phyloP scores from a whole-genome alignment of 2,797 vertebrate genomes.

The Cyprinella venusta region DNA sequence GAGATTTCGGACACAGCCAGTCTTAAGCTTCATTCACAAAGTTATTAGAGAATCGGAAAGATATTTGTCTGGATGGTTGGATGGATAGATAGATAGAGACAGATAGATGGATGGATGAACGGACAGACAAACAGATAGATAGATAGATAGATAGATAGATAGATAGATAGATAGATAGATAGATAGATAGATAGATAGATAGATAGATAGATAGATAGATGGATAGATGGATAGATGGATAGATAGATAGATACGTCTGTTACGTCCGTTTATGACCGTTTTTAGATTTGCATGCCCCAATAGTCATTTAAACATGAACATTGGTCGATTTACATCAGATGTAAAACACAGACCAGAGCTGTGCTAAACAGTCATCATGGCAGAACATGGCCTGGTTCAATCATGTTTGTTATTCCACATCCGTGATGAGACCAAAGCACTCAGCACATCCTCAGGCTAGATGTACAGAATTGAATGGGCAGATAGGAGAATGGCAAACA shows the following conservation, averaged over 20 bases:
- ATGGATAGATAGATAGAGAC: not conserved
- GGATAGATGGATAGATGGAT: not conserved
- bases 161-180: not conserved
- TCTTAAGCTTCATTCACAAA: not conserved
- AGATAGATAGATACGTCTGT: not conserved
- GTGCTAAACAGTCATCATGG: not conserved
- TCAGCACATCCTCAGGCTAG: conserved; percentile 2
- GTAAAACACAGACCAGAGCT: not conserved
- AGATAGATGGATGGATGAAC: not conserved
- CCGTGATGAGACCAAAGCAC: conserved; percentile 13
- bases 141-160: too few species aligned
- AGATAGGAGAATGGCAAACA: conserved; percentile 4
- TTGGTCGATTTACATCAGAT: not conserved
- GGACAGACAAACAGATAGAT: not conserved
- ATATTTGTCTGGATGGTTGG: not conserved
- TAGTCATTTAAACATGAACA: not conserved
- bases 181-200: not conserved
- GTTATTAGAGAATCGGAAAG: not conserved
- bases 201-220: not conserved
- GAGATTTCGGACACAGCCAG: not conserved
- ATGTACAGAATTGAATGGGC: conserved; percentile 25
- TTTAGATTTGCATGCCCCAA: not conserved
- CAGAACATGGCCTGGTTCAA: not conserved
- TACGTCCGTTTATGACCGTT: too few species aligned
- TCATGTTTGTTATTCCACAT: not conserved